Evolutionary conservation across 1,140 invertebrate species (phyloP).

Genomic region (Proales similis): DNA sequence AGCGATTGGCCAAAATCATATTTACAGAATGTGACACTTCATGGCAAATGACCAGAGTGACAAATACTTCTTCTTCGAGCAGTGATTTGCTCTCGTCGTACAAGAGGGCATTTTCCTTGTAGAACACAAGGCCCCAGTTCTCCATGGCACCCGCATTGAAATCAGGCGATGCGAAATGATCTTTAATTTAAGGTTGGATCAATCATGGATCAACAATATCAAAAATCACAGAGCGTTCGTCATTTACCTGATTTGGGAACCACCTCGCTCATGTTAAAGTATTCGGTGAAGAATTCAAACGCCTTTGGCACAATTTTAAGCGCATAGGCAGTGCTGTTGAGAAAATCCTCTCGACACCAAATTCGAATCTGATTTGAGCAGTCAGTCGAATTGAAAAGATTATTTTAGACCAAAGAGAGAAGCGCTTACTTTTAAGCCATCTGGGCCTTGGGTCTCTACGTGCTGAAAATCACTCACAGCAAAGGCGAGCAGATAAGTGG

Average conservation of each 20-base stretch:
- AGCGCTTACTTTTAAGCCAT: constrained; percentile 44
- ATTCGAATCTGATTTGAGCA: constrained; percentile 44
- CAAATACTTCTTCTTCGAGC: constrained; percentile 45
- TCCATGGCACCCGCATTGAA: constrained; percentile 56
- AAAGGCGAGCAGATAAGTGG: constrained; percentile 55
- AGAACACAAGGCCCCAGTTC: constrained; percentile 54
- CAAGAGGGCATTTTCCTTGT: constrained; percentile 50
- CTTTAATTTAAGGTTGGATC: constrained; percentile 45
- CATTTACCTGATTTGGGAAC: constrained; percentile 35
- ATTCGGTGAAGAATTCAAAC: constrained; percentile 22
- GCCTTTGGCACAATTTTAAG: constrained; percentile 39
- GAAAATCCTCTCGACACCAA: constrained; percentile 48
- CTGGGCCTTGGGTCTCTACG: constrained; percentile 40
- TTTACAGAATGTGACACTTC: constrained; percentile 47
- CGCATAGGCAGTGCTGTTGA: constrained; percentile 46
- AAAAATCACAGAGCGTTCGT: neutral
- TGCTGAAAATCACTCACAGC: constrained; percentile 49
- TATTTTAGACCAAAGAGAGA: neutral
- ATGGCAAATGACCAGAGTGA: constrained; percentile 47
- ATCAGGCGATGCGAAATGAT: constrained; percentile 55
- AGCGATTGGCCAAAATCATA: neutral
- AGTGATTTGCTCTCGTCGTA: constrained; percentile 47
- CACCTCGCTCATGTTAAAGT: constrained; percentile 36
- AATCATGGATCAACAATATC: neutral
- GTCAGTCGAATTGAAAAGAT: neutral